phyloP scores from a whole-genome alignment of 2,113 vertebrate genomes.

The Bujurquina vittata region DNA sequence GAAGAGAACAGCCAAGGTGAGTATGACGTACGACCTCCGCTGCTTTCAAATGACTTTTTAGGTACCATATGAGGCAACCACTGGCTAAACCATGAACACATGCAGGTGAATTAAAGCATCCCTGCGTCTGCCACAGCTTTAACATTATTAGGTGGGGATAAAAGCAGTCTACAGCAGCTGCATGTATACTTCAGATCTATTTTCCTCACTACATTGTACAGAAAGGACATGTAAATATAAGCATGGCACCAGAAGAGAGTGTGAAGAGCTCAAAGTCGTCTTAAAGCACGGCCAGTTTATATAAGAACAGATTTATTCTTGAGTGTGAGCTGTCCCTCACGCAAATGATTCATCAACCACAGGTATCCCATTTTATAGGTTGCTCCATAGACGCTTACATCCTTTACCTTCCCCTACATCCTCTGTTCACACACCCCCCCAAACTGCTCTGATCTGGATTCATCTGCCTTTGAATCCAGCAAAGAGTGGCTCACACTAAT shows the following conservation, averaged over 20 bases:
- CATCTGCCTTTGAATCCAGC: constrained; percentile 70
- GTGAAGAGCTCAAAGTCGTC: background rate
- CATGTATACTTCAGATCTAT: background rate
- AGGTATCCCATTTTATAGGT: background rate
- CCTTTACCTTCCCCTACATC: constrained; percentile 13
- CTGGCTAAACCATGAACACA: background rate
- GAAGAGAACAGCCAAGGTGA: constrained; percentile 79
- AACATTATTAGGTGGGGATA: background rate
- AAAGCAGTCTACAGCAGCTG: background rate
- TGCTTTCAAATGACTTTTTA: background rate
- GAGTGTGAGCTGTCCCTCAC: background rate
- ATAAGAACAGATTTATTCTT: background rate
- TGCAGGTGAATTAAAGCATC: constrained; percentile 2
- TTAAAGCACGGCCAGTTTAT: background rate
- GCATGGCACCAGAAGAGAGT: background rate
- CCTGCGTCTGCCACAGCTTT: background rate
- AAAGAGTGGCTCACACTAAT: constrained; percentile 36
- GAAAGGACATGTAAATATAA: background rate
- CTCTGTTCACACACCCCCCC: constrained; percentile 40
- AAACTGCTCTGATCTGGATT: constrained; percentile 79
- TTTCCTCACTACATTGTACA: background rate
- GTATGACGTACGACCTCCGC: constrained; percentile 40
- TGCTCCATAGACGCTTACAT: constrained; percentile 15
- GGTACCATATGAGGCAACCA: background rate
- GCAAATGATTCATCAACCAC: background rate